Base-by-base conservation (phyloP, 2,888 invertebrate genomes). In the Pandemis corylana region DNA sequence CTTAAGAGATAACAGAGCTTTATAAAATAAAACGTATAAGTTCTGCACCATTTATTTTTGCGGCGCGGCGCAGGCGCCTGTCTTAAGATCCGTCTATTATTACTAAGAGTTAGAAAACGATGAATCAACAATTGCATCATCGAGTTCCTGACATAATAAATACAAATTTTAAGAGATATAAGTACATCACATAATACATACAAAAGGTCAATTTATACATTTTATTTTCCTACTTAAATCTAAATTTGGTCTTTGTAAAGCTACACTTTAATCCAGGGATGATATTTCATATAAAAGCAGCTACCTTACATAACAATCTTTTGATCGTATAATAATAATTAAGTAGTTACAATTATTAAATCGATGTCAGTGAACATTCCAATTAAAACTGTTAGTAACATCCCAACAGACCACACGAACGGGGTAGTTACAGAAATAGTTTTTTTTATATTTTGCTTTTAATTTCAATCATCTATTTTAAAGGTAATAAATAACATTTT, bases 21-120 rank as follows among this genome's bases (percentile, higher is more conserved):
- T 80, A 80, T 77, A 74, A 68, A 81, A 82, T 78, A 84, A 84
- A 80, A 78, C 81, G 20, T 20, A 83, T 82, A 20, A 59, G 10
- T 59, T 78, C 20, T 7, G 64, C 64, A 49, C 12, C 80, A 71
- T 81, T 82, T 82, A 82, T 77, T 78, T 70, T 68, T 68, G 75
- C 80, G 80, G 82, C 68, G 75, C 80, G 80, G 82, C 82, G 81
- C 36, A 76, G 77, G 79, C 79, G 78, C 91, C 91, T 90, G 90
- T 91, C 91, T 92, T 90, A 91, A 91, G 90, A 90, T 91, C 91
- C 89, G 90, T 91, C 89, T 90, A 90, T 91, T 91, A 91, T 88
- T 86, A 87, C 87, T 78, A 80, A 72, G 81, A 81, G 79, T 53
- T 87, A 86, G 78, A 80, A 73, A 82, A 82, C 78, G 79, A 80